Evolutionary conservation across 30 jellyfish, hydroid and myxozoan species (phyloP), one percentile per base, ranked within the genome.

Genomic region (Catostylus mosaicus): DNA sequence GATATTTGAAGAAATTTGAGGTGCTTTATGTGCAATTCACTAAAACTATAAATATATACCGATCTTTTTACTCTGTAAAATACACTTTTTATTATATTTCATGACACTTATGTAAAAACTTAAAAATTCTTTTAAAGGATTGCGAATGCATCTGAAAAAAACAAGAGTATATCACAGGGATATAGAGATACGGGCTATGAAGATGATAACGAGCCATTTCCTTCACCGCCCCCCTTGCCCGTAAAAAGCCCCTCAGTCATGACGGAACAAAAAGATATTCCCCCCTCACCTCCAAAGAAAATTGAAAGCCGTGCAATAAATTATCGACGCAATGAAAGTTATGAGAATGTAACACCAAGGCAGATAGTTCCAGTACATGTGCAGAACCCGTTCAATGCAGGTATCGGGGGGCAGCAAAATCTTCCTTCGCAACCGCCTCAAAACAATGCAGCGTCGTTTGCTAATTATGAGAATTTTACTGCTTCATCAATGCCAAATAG

Each of bases 341-440:
- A 88, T 79, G 97, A 88, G 57, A 88, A 88, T 47, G 87, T 88
- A 12, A 78, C 36, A 36, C 97, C 97, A 19, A 47, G 88, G 23
- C 86, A 70, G 73, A 69, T 80, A 33, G 85, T 67, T 2, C 97
- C 97, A 1, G 84, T 88, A 11, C 93, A 69, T 11, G 83, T 77
- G 0, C 93, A 78, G 36, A 88, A 56, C 62, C 97, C 97, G 1
- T 88, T 80, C 45, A 67, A 75, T 22, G 37, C 32, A 3, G 52
- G 26, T 40, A 18, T 61, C 5, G n/a, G 4, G 2, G 67, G 38
- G 5, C 47, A 30, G n/a, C 70, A 60, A 20, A 33, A 24, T 30
- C 59, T 74, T 9, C 72, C 79, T 29, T 14, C 65, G 50, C 82
- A 37, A 30, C 89, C 82, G 10, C 57, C 71, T 29, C 27, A 26